Percentiles rank a stretch among this genome's conserved stretches.
phyloP scores from a whole-genome alignment of 1,140 invertebrate genomes.

The Acromyrmex charruanus region DNA sequence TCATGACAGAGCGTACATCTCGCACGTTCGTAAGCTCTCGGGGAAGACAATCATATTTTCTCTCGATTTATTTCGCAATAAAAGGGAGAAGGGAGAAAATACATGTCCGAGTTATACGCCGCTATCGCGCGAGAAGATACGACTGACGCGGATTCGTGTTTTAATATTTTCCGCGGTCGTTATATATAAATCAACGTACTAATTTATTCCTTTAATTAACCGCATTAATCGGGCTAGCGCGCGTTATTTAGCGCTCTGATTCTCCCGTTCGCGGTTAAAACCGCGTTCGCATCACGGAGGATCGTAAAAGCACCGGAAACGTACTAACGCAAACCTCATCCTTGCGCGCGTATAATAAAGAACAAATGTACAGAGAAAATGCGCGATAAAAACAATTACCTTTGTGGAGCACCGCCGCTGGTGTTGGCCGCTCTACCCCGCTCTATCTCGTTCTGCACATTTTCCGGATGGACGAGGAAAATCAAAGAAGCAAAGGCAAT shows the following conservation, averaged over 20 bases:
- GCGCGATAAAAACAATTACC: constrained; percentile 61
- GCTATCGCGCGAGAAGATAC: constrained; percentile 9
- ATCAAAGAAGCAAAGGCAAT: constrained; percentile 51
- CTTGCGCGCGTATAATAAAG: constrained; percentile 59
- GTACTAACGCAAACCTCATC: constrained; percentile 33
- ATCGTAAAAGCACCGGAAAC: constrained; percentile 53
- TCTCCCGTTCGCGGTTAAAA: constrained; percentile 52
- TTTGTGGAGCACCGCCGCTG: constrained; percentile 34
- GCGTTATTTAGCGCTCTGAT: constrained; percentile 66
- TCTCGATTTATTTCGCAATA: constrained; percentile 70
- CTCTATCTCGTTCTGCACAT: constrained; percentile 1
- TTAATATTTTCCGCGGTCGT: constrained; percentile 67
- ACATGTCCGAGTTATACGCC: constrained; percentile 7
- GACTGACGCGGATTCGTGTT: constrained; percentile 61
- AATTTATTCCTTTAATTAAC: constrained; percentile 76
- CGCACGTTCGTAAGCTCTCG: constrained; percentile 33
- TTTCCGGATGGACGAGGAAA: constrained; percentile 30
- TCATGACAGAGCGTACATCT: constrained; percentile 43
- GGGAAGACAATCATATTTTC: constrained; percentile 68
- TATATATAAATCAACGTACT: constrained; percentile 67
- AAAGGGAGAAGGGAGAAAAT: constrained; percentile 30
- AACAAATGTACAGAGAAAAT: constrained; percentile 62
- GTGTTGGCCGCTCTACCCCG: not conserved
- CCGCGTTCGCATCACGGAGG: constrained; percentile 27
- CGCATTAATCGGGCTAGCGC: constrained; percentile 61